A percentile compares a stretch with the other conserved stretches of the same genome.
Evolutionary conservation across 1,140 invertebrate species (phyloP).

Genomic region (Zaprionus gabonicus): DNA sequence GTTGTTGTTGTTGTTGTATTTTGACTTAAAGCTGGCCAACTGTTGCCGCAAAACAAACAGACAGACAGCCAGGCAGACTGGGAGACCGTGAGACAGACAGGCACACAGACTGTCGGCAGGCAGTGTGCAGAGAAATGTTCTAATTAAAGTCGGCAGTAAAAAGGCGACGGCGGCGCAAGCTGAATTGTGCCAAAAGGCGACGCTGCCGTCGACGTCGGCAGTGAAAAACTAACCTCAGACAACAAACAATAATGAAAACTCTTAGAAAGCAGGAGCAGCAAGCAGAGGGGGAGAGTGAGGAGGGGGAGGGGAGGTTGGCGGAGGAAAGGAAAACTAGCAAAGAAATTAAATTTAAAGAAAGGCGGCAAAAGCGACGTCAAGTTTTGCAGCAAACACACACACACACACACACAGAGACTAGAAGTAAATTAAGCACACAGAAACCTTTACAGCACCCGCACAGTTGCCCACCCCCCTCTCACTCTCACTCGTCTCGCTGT

Average conservation of each 20-base stretch:
- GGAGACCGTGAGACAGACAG: constrained; percentile 11
- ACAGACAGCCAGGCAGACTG: constrained; percentile 4
- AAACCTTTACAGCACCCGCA: too few relatives aligned
- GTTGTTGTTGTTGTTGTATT: constrained; percentile 24
- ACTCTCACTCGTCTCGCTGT: background rate
- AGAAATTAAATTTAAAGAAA: constrained; percentile 82
- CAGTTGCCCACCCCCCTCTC: background rate
- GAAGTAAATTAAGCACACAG: constrained; percentile 63
- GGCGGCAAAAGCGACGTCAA: constrained; percentile 39
- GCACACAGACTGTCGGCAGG: constrained; percentile 42
- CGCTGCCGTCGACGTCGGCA: constrained; percentile 57
- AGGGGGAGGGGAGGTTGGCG: background rate
- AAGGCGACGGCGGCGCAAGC: constrained; percentile 46
- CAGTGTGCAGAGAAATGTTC: constrained; percentile 74
- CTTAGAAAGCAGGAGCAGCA: constrained; percentile 54
- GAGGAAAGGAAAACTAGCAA: constrained; percentile 68
- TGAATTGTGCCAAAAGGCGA: constrained; percentile 78
- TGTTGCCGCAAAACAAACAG: constrained; percentile 61
- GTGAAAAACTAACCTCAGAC: constrained; percentile 81
- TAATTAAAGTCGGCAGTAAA: constrained; percentile 81
- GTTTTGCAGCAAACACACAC: constrained; percentile 15
- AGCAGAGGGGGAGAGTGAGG: too few relatives aligned
- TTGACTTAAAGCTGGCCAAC: constrained; percentile 70
- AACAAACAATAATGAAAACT: constrained; percentile 83
- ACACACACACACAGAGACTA: constrained; percentile 9